Base-by-base conservation (phyloP, 2,888 invertebrate genomes). In the Ptychoptera contaminata region DNA sequence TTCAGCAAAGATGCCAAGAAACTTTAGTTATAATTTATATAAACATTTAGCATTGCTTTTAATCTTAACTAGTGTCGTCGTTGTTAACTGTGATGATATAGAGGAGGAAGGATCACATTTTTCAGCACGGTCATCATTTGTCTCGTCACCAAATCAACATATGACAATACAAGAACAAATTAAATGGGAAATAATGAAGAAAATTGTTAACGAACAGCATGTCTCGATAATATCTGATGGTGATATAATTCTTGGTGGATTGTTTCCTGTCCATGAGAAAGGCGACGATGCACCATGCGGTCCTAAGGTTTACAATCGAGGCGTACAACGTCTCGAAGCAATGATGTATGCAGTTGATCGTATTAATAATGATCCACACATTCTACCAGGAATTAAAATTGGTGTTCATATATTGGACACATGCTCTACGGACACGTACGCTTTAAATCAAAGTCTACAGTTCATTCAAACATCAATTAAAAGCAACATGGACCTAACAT, bases 341-440 rank as follows among this genome's bases (percentile, higher is more conserved):
- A 68, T 77, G 65, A 61, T 76, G 49, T 77, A 67, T 56, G 73
- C 75, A 2, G 59, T 77, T 35, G 70, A 74, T 52, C 67, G 67
- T 51, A 74, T 77, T 52, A 78, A 77, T 56, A 57, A 53, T 4
- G 61, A 72, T 46, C 52, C 59, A 1, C 53, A 51, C 1, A 60
- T 76, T 10, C 59, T 75, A 15, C 74, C 73, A 1, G 72, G 71
- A 15, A 65, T 76, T 45, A 65, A 57, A 0, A 58, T 78, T 8
- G 77, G 77, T 2, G 72, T 73, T 8, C 63, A 76, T 47, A 75
- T 73, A 12, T 61, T 74, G 39, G 77, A 77, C 59, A 74, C 74
- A 1, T 78, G 78, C 55, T 73, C 75, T 46, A 66, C 72, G 37
- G 72, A 73, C 47, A 69, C 70, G 1, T 70, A 75, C 53, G 77